phyloP scores from a whole-genome alignment of 2,797 vertebrate species.

The Poliocrania exsul region DNA sequence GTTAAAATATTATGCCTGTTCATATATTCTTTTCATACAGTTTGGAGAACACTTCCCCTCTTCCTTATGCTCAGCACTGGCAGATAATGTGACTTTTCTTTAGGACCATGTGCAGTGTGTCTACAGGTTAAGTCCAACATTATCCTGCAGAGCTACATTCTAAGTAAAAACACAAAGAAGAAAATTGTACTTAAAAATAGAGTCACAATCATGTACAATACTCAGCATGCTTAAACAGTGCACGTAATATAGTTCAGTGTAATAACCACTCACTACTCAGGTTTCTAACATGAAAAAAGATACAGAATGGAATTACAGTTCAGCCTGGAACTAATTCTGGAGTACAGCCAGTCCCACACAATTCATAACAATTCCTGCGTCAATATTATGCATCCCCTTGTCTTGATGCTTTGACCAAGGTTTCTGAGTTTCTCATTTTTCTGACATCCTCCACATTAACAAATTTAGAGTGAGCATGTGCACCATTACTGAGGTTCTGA shows the following conservation, averaged over 20 bases:
- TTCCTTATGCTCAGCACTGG: neutral
- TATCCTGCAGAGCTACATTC: slow-evolving; percentile 19
- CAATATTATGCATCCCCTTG: slow-evolving; percentile 49
- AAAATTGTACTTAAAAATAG: slow-evolving; percentile 36
- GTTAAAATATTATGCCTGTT: neutral
- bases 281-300: slow-evolving; percentile 47
- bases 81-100: neutral
- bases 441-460: neutral
- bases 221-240: slow-evolving; percentile 1
- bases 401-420: slow-evolving; percentile 50
- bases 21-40: neutral
- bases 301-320: slow-evolving; percentile 35
- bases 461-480: neutral
- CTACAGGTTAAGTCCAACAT: neutral
- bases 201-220: slow-evolving; percentile 17
- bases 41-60: neutral
- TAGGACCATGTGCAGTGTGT: neutral
- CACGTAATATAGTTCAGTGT: slow-evolving; percentile 29
- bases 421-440: slow-evolving; percentile 24
- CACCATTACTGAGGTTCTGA: neutral
- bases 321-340: slow-evolving; percentile 45
- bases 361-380: slow-evolving; percentile 64
- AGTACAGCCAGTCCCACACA: slow-evolving; percentile 21
- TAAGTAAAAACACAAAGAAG: slow-evolving; percentile 43
- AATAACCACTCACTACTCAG: slow-evolving; percentile 29